These are phyloP conservation scores for Tenualosa ilisha DNA, from an alignment of 2,797 vertebrate genomes.

Conservation along the genomic window DNA sequence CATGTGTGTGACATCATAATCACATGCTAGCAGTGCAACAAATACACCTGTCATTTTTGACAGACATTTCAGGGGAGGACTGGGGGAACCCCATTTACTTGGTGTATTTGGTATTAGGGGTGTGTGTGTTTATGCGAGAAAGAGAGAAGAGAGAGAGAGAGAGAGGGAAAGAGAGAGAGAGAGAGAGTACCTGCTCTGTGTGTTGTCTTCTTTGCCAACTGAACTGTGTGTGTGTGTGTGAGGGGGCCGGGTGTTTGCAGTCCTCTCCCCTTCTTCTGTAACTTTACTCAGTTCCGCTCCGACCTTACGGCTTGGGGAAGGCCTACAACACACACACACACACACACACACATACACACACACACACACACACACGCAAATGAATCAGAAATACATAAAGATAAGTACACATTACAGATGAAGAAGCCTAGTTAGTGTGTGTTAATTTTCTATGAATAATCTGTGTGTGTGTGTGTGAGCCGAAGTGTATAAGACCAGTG, in stretches of 20 bases:
- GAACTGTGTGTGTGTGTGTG: constrained; percentile 47
- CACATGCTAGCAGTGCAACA: no score
- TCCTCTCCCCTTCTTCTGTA: constrained; percentile 84
- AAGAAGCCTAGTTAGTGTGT: neutral
- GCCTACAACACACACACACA: constrained; percentile 56
- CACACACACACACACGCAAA: constrained; percentile 1
- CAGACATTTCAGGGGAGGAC: no score
- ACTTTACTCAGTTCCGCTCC: constrained; percentile 77
- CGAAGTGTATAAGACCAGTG: no score
- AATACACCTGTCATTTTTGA: no score
- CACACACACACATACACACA: neutral
- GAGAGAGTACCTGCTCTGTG: constrained; percentile 63
- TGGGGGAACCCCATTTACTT: no score
- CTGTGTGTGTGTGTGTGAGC: neutral
- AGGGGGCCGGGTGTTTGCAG: constrained; percentile 55
- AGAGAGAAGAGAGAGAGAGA: no score
- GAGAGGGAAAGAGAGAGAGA: neutral
- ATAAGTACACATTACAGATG: neutral
- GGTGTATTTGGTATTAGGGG: no score
- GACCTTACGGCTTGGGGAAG: constrained; percentile 66
- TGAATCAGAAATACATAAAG: neutral
- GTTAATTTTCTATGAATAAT: neutral
- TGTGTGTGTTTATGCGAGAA: no score
- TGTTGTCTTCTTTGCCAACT: constrained; percentile 67
- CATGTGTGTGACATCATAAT: no score